A percentile compares a stretch with the other conserved stretches of the same genome.
Conservation (phyloP, 2,888 invertebrate species). For the Agelastica alni region DNA sequence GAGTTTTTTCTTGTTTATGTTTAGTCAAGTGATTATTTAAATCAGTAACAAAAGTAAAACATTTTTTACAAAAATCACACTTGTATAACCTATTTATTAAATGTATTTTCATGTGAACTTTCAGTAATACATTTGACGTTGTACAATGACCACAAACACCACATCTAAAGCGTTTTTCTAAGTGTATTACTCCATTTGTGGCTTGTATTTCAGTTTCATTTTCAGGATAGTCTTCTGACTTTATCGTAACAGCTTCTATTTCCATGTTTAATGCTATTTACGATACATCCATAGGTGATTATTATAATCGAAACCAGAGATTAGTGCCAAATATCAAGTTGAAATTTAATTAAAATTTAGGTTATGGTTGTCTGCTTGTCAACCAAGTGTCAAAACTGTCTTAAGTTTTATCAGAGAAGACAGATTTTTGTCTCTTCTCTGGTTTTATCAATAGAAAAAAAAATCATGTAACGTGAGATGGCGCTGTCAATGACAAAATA, state of each 20-base stretch:
- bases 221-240: slow-evolving; percentile 17
- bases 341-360: too few relatives aligned
- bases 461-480: too few relatives aligned
- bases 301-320: too few relatives aligned
- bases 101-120: slow-evolving; percentile 27
- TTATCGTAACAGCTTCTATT: slow-evolving; percentile 20
- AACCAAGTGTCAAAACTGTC: too few relatives aligned
- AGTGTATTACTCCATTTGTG: background rate
- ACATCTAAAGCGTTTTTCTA: slow-evolving; percentile 23
- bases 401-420: too few relatives aligned
- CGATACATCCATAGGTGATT: too few relatives aligned
- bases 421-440: too few relatives aligned
- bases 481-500: too few relatives aligned
- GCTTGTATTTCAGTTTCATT: background rate
- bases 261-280: slow-evolving; percentile 8
- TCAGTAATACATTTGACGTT: slow-evolving; percentile 18
- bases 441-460: too few relatives aligned
- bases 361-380: too few relatives aligned
- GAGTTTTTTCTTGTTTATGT: slow-evolving; percentile 9
- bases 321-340: too few relatives aligned
- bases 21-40: slow-evolving; percentile 18
- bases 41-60: slow-evolving; percentile 24
- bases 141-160: slow-evolving; percentile 27
- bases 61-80: slow-evolving; percentile 20
- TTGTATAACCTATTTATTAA: slow-evolving; percentile 20